These are phyloP conservation scores for Melangyna quadrimaculata DNA, from an alignment of 2,888 invertebrate species.

Conservation along the genomic window DNA sequence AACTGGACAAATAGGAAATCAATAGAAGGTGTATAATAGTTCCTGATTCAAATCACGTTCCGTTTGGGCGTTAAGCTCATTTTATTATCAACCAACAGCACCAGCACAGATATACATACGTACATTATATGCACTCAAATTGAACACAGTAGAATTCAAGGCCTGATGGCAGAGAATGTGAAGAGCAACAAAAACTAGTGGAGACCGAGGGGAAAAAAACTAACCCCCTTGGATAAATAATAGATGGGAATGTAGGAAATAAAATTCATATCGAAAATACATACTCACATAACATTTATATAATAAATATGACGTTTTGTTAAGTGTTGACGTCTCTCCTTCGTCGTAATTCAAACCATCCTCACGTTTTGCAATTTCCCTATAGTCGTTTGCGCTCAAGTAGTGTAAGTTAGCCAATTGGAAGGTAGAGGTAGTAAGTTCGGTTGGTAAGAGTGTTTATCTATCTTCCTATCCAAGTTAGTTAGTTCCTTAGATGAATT, in stretches of 20 bases:
- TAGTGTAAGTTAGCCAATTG: neutral
- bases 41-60: constrained; percentile 57
- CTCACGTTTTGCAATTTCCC: neutral
- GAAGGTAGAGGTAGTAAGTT: neutral
- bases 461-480: neutral
- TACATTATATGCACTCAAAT: neutral
- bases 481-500: constrained; percentile 51
- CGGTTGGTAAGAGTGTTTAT: too few relatives aligned
- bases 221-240: neutral
- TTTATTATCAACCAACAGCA: constrained; percentile 33
- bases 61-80: constrained; percentile 49
- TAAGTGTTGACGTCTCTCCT: constrained; percentile 12
- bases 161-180: neutral
- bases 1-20: constrained; percentile 45
- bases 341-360: neutral
- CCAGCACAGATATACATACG: constrained; percentile 1
- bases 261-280: constrained; percentile 45
- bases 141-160: constrained; percentile 21
- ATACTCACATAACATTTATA: too few relatives aligned
- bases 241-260: constrained; percentile 16
- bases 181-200: neutral
- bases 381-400: neutral
- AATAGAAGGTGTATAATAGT: constrained; percentile 32
- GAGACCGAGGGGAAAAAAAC: neutral
- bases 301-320: constrained; percentile 14